These are phyloP conservation scores for Verasper variegatus DNA, from an alignment of 2,113 vertebrate genomes.

Conservation along the genomic window DNA sequence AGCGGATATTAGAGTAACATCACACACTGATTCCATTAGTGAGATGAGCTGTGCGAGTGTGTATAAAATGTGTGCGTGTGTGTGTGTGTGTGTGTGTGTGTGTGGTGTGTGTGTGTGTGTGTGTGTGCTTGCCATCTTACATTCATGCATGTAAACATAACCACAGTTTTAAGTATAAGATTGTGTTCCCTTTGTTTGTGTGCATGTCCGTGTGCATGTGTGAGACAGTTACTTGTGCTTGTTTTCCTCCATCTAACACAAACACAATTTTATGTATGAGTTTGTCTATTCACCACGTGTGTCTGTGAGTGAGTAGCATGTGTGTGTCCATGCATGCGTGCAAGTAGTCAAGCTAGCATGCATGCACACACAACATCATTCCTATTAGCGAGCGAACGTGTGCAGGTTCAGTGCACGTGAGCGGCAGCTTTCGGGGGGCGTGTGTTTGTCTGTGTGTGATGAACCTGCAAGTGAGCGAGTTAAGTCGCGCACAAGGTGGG, in stretches of 20 bases:
- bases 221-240: conserved; percentile 33
- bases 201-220: conserved; percentile 7
- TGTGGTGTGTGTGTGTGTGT: conserved; percentile 28
- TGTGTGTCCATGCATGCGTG: background rate
- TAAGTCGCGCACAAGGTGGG: conserved; percentile 64
- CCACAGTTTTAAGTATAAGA: conserved; percentile 11
- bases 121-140: conserved; percentile 1
- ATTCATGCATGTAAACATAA: conserved; percentile 16
- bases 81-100: conserved; percentile 28
- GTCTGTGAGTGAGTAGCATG: background rate
- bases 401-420: conserved; percentile 11
- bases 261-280: conserved; percentile 31
- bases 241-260: conserved; percentile 42
- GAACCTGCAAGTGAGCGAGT: conserved; percentile 43
- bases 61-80: conserved; percentile 15
- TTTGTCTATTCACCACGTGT: background rate
- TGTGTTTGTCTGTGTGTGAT: conserved; percentile 20
- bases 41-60: conserved; percentile 38
- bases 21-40: conserved; percentile 41
- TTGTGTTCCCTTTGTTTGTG: conserved; percentile 17
- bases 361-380: conserved; percentile 35
- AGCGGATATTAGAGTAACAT: conserved; percentile 13
- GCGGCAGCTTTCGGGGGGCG: conserved; percentile 7
- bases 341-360: background rate
- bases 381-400: conserved; percentile 33